These are phyloP conservation scores for Drosophila trapezifrons DNA, from an alignment of 1,140 invertebrate genomes.

Conservation along the genomic window DNA sequence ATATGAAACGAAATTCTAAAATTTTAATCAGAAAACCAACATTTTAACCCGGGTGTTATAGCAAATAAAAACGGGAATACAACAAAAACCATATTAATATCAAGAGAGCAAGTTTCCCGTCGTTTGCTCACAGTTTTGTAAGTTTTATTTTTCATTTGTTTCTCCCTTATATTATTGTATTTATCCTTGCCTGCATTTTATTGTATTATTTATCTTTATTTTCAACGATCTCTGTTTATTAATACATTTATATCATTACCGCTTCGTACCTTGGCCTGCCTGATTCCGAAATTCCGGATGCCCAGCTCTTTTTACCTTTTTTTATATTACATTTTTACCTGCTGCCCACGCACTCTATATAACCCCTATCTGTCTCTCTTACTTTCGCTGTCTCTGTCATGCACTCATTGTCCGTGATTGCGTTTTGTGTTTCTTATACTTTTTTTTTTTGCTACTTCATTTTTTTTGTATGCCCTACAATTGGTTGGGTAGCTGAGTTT, in stretches of 20 bases:
- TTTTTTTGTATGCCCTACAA: background rate
- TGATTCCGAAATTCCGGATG: constrained; percentile 23
- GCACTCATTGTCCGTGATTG: constrained; percentile 61
- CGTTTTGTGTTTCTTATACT: constrained; percentile 50
- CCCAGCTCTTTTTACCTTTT: constrained; percentile 19
- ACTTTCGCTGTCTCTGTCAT: constrained; percentile 35
- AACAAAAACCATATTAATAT: constrained; percentile 4
- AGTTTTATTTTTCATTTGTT: constrained; percentile 19
- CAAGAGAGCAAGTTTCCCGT: constrained; percentile 18
- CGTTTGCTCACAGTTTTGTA: constrained; percentile 40
- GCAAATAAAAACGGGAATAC: constrained; percentile 6
- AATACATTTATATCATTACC: constrained; percentile 47
- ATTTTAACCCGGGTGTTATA: constrained; percentile 3
- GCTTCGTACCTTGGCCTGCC: constrained; percentile 26
- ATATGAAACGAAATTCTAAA: background rate
- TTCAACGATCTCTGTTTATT: constrained; percentile 30
- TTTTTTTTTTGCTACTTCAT: constrained; percentile 10
- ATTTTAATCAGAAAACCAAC: constrained; percentile 3
- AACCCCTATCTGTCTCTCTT: constrained; percentile 22
- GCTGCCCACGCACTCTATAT: constrained; percentile 36
- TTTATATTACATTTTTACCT: constrained; percentile 46
- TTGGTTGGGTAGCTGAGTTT: background rate
- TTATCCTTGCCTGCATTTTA: constrained; percentile 19
- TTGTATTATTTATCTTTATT: constrained; percentile 28
- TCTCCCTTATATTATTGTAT: background rate